Percentiles rank a stretch among this genome's conserved stretches.
Evolutionary conservation across 2,797 vertebrate species (phyloP).

Genomic region (Catostomus latipinnis): DNA sequence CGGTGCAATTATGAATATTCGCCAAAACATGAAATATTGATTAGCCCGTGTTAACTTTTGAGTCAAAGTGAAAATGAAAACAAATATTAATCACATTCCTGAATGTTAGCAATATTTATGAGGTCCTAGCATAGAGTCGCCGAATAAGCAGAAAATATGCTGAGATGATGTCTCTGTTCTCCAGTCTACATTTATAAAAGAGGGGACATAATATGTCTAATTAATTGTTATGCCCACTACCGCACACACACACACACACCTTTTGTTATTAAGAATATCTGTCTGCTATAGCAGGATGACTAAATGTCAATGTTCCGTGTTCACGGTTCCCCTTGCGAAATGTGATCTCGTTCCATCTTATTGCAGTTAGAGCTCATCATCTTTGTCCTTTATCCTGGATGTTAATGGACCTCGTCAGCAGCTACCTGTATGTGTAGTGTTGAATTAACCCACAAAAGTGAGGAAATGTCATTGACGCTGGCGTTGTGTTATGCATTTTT

Average conservation of each 20-base stretch:
- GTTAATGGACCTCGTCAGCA: constrained; percentile 70
- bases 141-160: constrained; percentile 52
- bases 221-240: constrained; percentile 47
- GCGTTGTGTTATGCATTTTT: constrained; percentile 57
- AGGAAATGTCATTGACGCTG: constrained; percentile 59
- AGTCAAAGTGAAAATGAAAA: constrained; percentile 76
- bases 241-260: constrained; percentile 39
- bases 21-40: constrained; percentile 80
- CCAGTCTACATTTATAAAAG: constrained; percentile 69
- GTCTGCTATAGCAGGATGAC: constrained; percentile 38
- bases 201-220: constrained; percentile 53
- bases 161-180: constrained; percentile 58
- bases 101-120: constrained; percentile 70
- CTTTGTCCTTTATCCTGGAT: constrained; percentile 59
- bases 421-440: constrained; percentile 64
- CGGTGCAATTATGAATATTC: constrained; percentile 76
- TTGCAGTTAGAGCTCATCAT: constrained; percentile 68
- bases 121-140: constrained; percentile 61
- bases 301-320: constrained; percentile 64
- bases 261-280: constrained; percentile 45
- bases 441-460: constrained; percentile 61
- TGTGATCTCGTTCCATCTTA: constrained; percentile 62
- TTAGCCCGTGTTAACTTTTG: constrained; percentile 70
- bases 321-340: constrained; percentile 58
- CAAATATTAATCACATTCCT: constrained; percentile 77